Evolutionary conservation across 2,797 vertebrate species (phyloP).

Genomic region (Hemibagrus guttatus): DNA sequence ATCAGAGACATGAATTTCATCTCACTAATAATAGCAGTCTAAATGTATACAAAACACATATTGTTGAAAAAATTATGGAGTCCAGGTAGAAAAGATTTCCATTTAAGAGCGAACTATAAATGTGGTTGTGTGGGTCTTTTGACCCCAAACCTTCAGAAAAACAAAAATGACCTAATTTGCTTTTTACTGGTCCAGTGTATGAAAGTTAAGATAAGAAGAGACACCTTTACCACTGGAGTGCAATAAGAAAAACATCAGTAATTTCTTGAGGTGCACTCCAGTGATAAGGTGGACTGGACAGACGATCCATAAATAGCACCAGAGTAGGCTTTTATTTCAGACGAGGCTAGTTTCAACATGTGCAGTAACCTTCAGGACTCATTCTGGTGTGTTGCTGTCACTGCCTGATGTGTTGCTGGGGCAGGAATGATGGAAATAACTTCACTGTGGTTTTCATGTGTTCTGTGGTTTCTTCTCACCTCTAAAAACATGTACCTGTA

Average conservation of each 20-base stretch:
- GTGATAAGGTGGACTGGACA: background rate
- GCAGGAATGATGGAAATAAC: background rate
- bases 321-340: background rate
- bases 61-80: background rate
- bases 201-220: background rate
- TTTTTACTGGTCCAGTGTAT: background rate
- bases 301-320: background rate
- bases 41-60: background rate
- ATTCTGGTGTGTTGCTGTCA: too few species aligned
- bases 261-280: background rate
- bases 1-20: background rate
- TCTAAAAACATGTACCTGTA: background rate
- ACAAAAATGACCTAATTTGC: background rate
- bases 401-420: background rate
- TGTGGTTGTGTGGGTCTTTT: background rate
- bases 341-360: background rate
- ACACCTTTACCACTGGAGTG: background rate
- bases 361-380: background rate
- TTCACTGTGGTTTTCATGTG: background rate
- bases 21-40: background rate
- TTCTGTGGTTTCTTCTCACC: background rate
- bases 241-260: background rate
- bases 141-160: background rate
- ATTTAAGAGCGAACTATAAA: background rate
- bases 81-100: background rate